Evolutionary conservation across 2,888 invertebrate genomes (phyloP).

Genomic region (Heliconius charithonia): DNA sequence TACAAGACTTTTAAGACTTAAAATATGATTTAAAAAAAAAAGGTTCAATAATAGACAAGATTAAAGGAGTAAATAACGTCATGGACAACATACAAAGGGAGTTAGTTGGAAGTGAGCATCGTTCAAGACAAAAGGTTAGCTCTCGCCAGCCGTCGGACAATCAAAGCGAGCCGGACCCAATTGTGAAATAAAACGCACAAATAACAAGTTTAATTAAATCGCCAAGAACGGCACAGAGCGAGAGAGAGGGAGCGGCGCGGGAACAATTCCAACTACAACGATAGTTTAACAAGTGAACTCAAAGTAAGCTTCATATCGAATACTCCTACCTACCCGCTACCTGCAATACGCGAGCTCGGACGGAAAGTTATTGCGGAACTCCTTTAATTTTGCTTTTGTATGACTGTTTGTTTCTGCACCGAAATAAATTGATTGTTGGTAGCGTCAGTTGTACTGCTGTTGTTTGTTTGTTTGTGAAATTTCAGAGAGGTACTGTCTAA

Average conservation of each 20-base stretch:
- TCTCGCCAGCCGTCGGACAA: constrained; percentile 67
- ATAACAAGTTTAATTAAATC: constrained; percentile 83
- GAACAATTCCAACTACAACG: constrained; percentile 76
- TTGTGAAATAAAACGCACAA: constrained; percentile 81
- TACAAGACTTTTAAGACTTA: not conserved
- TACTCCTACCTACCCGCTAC: constrained; percentile 51
- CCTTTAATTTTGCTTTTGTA: constrained; percentile 48
- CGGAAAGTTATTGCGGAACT: constrained; percentile 57
- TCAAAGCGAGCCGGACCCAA: constrained; percentile 74
- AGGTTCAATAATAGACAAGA: not conserved
- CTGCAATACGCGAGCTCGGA: constrained; percentile 64
- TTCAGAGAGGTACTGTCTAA: not conserved
- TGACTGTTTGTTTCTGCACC: constrained; percentile 19
- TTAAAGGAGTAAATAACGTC: constrained; percentile 17
- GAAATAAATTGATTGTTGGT: constrained; percentile 25
- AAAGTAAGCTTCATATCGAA: constrained; percentile 71
- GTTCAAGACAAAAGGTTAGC: constrained; percentile 62
- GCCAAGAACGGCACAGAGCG: constrained; percentile 64
- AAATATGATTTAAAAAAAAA: not conserved
- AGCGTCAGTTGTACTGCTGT: not conserved
- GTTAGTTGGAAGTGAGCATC: constrained; percentile 56
- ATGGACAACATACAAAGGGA: constrained; percentile 46
- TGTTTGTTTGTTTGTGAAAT: not conserved
- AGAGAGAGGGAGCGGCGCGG: constrained; percentile 51
- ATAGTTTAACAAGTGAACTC: constrained; percentile 80